Evolutionary conservation across 2,113 vertebrate genomes (phyloP).

Genomic region (Rattus norvegicus): DNA sequence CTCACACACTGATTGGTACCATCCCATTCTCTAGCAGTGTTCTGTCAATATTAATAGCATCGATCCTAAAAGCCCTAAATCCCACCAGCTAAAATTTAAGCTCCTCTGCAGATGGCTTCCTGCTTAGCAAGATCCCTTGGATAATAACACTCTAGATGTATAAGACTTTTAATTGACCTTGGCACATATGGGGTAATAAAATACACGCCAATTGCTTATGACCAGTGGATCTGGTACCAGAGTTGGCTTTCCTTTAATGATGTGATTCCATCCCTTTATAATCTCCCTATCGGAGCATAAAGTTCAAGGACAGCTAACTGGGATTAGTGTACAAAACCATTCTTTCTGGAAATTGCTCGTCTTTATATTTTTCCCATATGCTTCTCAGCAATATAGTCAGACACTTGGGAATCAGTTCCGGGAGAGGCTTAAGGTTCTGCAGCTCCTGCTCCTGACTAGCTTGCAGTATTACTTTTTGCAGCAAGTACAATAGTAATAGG

Average conservation of each 20-base stretch:
- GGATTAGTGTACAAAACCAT: constrained; percentile 30
- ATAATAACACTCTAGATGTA: constrained; percentile 31
- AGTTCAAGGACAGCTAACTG: neutral
- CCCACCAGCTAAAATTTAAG: constrained; percentile 66
- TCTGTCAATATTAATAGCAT: constrained; percentile 62
- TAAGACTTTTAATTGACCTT: constrained; percentile 61
- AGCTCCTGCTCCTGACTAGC: neutral
- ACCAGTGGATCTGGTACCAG: neutral
- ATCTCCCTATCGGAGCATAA: neutral
- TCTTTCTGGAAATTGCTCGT: neutral
- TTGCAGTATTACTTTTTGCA: neutral
- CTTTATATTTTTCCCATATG: neutral
- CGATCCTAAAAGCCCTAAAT: constrained; percentile 54
- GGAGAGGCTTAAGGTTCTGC: neutral
- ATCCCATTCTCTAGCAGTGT: constrained; percentile 56
- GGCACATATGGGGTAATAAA: constrained; percentile 34
- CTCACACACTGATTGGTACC: constrained; percentile 1
- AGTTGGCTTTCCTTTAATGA: constrained; percentile 48
- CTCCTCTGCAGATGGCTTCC: constrained; percentile 45
- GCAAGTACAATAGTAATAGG: neutral
- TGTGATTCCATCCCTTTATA: constrained; percentile 7
- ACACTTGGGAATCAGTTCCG: neutral
- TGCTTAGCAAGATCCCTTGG: constrained; percentile 53
- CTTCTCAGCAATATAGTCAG: neutral
- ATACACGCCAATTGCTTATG: neutral